Percentiles rank a stretch among this genome's conserved stretches.
Evolutionary conservation across 2,797 vertebrate genomes (phyloP).

Genomic region (Danio jaintianensis): DNA sequence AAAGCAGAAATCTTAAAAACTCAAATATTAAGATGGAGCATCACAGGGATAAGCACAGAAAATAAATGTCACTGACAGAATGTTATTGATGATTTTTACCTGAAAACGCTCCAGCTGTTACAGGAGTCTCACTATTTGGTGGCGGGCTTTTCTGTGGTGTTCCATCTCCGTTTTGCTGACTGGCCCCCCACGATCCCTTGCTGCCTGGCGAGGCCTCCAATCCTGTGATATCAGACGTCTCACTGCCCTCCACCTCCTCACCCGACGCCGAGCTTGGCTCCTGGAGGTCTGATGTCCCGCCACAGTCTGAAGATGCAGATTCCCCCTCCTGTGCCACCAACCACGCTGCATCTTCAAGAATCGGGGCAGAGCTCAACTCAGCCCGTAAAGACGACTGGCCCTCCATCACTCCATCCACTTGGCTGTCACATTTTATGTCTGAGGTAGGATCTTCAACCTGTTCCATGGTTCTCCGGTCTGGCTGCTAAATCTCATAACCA

Average conservation of each 20-base stretch:
- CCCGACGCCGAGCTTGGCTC: constrained; percentile 69
- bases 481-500: constrained; percentile 71
- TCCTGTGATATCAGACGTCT: constrained; percentile 43
- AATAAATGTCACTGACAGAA: not conserved
- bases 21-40: not conserved
- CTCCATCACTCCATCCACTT: constrained; percentile 49
- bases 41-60: not conserved
- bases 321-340: constrained; percentile 67
- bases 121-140: constrained; percentile 71
- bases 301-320: constrained; percentile 72
- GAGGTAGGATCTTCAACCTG: constrained; percentile 67
- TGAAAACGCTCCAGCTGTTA: constrained; percentile 85
- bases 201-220: constrained; percentile 54
- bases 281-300: constrained; percentile 67
- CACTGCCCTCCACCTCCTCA: constrained; percentile 57
- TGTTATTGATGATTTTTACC: constrained; percentile 72
- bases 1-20: not conserved
- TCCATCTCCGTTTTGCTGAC: constrained; percentile 80
- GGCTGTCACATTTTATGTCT: constrained; percentile 67
- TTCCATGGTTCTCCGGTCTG: constrained; percentile 78
- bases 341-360: constrained; percentile 63
- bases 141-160: constrained; percentile 78
- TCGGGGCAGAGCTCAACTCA: constrained; percentile 65
- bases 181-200: constrained; percentile 55
- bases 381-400: constrained; percentile 43